Evolutionary conservation across 2,888 invertebrate genomes (phyloP).

Genomic region (Patella pellucida): DNA sequence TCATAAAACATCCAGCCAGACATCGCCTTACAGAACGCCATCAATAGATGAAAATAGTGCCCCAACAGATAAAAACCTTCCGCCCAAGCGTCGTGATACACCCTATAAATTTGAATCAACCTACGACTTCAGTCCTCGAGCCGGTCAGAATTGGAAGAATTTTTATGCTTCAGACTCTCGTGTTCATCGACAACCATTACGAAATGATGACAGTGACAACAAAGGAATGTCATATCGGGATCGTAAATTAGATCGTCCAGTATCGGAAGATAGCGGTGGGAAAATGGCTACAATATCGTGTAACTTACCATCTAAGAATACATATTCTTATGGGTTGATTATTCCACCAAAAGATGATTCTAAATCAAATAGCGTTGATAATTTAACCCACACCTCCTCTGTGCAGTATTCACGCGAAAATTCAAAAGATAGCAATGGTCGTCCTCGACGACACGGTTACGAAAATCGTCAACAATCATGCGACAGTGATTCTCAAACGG

Average conservation of each 20-base stretch:
- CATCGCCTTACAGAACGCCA: not conserved
- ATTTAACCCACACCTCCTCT: conserved; percentile 35
- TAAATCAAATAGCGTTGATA: conserved; percentile 41
- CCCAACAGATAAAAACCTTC: not conserved
- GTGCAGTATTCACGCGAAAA: conserved; percentile 17
- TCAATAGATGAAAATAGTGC: conserved; percentile 5
- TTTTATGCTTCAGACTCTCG: not conserved
- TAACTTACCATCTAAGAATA: conserved; percentile 42
- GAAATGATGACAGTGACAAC: conserved; percentile 19
- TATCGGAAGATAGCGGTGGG: conserved; percentile 42
- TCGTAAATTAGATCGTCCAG: conserved; percentile 24
- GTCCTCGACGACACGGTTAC: conserved; percentile 15
- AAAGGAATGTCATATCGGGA: conserved; percentile 17
- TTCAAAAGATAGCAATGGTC: conserved; percentile 9
- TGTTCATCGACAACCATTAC: conserved; percentile 12
- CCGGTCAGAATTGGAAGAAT: not conserved
- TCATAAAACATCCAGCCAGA: not conserved
- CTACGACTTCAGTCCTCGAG: not conserved
- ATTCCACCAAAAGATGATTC: conserved; percentile 47
- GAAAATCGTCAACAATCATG: conserved; percentile 13
- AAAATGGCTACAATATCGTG: conserved; percentile 44
- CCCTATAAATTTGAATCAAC: conserved; percentile 5
- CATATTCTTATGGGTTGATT: conserved; percentile 60
- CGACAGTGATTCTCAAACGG: conserved; percentile 10
- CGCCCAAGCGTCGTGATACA: not conserved